Base-by-base conservation (phyloP, 2,888 invertebrate genomes). In the Yponomeuta plumbellus region DNA sequence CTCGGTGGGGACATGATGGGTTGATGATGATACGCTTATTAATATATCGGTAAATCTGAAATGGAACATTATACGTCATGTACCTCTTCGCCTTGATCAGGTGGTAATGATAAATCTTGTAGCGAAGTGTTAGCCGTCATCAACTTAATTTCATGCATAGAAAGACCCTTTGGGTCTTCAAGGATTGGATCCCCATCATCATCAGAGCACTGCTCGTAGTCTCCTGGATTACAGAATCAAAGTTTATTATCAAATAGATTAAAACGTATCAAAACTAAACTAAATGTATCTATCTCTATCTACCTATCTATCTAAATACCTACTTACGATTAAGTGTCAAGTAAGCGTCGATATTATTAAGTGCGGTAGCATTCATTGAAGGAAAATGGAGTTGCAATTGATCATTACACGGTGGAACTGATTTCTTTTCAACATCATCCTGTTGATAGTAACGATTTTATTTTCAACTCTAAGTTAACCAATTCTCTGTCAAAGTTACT, bases 131-230 rank as follows among this genome's bases (percentile, higher is more conserved):
- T 13, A 13, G 62, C 34, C 23, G 62, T 39, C 17, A 39, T 17
- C 39, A 62, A 62, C 39, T 13, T n/a, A 20, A 62, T 39, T 20
- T 62, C 62, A 40, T 62, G 62, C 62, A 62, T 62, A 20, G 20
- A 26, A 34, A 39, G 20, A 20, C 34, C 13, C 63, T 82, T 88
- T n/a, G 83, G 80, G 72, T 88, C 88, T 71, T 84, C 80, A 64
- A 86, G 72, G 61, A 85, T 72, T 52, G 79, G 80, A 57, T 80
- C 81, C 11, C 70, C 76, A 56, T 86, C 86, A 61, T 85, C 87
- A 69, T 88, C 88, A 1, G 85, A 86, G 71, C 76, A 81, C 74
- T 84, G 87, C 11, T 90, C 90, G 67, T 86, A 85, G 70, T 90
- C 90, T 68, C 88, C 89, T 90, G 64, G 10, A 71, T 66, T 67